Evolutionary conservation across 2,113 vertebrate genomes (phyloP).

Genomic region (Aviceda subcristata): DNA sequence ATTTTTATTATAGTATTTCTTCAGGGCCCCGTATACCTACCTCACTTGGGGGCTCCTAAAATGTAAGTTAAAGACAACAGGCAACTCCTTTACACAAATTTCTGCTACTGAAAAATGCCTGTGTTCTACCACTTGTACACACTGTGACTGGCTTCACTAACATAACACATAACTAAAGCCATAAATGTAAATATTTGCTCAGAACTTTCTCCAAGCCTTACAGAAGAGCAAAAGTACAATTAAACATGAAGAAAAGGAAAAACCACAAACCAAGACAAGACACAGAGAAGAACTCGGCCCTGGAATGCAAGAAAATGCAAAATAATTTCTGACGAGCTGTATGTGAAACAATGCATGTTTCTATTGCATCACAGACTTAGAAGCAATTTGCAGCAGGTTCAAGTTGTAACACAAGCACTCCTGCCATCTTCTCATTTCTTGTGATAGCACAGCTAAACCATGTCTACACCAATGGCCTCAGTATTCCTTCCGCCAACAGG

Average conservation of each 20-base stretch:
- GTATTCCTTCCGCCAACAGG: not conserved
- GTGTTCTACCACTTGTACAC: not conserved
- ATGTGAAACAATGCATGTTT: not conserved
- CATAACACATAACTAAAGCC: not conserved
- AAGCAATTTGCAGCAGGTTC: not conserved
- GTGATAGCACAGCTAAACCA: not conserved
- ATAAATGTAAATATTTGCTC: not conserved
- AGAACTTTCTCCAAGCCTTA: not conserved
- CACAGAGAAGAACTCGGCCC: not conserved
- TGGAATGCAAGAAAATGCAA: not conserved
- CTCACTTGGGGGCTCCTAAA: not conserved
- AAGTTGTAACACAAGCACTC: not conserved
- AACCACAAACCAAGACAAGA: not conserved
- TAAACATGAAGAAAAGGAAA: not conserved
- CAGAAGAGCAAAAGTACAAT: not conserved
- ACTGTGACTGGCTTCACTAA: not conserved
- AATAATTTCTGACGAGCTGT: not conserved
- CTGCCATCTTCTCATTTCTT: not conserved
- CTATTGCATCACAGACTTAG: not conserved
- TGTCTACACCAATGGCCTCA: accelerated
- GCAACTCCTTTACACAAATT: not conserved
- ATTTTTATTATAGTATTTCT: not conserved
- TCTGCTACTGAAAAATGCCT: accelerated
- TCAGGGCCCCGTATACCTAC: not conserved
- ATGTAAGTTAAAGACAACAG: not conserved